These are phyloP conservation scores for Tenebrio molitor DNA, from an alignment of 1,140 invertebrate genomes.

Conservation along the genomic window DNA sequence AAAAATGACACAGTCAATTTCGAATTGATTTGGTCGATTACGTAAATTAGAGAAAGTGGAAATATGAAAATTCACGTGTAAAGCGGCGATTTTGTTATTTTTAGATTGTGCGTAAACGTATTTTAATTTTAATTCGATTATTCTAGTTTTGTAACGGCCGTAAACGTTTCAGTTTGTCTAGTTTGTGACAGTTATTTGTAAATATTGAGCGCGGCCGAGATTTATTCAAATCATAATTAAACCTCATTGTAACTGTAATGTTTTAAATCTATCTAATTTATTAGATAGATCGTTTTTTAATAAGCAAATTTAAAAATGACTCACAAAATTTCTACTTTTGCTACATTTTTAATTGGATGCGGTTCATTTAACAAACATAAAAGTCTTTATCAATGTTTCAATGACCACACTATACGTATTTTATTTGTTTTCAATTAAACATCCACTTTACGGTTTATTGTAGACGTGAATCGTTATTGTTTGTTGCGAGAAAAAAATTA, in stretches of 20 bases:
- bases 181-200: slow-evolving; percentile 23
- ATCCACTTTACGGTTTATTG: neutral
- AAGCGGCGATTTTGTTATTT: neutral
- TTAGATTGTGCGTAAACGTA: slow-evolving; percentile 3
- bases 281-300: slow-evolving; percentile 24
- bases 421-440: slow-evolving; percentile 21
- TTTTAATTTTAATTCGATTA: slow-evolving; percentile 11
- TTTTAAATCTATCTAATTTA: neutral
- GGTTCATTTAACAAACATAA: slow-evolving; percentile 1
- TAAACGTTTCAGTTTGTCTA: neutral
- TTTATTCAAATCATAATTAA: slow-evolving; percentile 27
- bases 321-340: slow-evolving; percentile 23
- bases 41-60: slow-evolving; percentile 28
- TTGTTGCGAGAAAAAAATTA: too few species aligned
- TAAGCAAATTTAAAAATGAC: slow-evolving; percentile 19
- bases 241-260: neutral
- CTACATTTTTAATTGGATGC: slow-evolving; percentile 28
- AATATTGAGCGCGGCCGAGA: neutral
- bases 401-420: slow-evolving; percentile 1
- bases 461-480: neutral
- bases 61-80: slow-evolving; percentile 1
- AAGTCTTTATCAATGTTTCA: slow-evolving; percentile 18
- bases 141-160: neutral
- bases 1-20: neutral
- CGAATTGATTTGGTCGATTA: neutral